A percentile compares a stretch with the other conserved stretches of the same genome.
These are phyloP conservation scores for Hirtodrosophila duncani DNA, from an alignment of 2,888 invertebrate species.

Conservation along the genomic window DNA sequence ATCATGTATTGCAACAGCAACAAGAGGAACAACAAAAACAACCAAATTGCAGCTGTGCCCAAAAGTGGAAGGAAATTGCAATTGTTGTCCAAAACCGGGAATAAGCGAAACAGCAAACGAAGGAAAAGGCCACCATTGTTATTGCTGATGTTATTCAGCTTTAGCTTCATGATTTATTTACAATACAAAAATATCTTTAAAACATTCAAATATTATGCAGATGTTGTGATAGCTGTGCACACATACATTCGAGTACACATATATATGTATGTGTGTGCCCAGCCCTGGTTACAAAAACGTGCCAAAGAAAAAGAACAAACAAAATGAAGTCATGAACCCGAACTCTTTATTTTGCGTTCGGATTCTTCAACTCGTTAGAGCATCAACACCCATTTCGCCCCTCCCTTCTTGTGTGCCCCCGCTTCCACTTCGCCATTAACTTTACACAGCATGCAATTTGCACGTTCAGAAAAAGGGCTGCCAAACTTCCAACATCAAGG, in stretches of 20 bases:
- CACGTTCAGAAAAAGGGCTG: conserved; percentile 64
- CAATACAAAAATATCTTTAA: no score
- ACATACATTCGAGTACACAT: conserved; percentile 16
- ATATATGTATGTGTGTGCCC: no score
- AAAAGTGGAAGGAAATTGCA: conserved; percentile 24
- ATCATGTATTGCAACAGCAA: conserved; percentile 34
- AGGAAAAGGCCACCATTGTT: conserved; percentile 25
- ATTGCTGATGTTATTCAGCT: conserved; percentile 8
- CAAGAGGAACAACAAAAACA: conserved; percentile 16
- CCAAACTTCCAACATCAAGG: conserved; percentile 58
- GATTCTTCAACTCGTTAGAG: conserved; percentile 58
- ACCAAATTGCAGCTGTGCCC: conserved; percentile 44
- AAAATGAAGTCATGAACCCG: conserved; percentile 45
- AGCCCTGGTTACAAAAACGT: no score
- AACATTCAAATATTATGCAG: conserved; percentile 41
- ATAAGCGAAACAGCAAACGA: background rate
- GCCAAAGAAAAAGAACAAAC: conserved; percentile 10
- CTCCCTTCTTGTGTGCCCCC: conserved; percentile 14
- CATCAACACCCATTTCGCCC: conserved; percentile 44
- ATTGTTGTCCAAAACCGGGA: background rate
- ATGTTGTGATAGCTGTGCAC: conserved; percentile 28
- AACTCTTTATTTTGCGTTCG: no score
- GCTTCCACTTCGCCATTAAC: conserved; percentile 51
- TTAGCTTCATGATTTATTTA: conserved; percentile 58
- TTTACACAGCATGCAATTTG: conserved; percentile 65